Evolutionary conservation across 2,888 invertebrate genomes (phyloP).

Genomic region (Autographa gamma): DNA sequence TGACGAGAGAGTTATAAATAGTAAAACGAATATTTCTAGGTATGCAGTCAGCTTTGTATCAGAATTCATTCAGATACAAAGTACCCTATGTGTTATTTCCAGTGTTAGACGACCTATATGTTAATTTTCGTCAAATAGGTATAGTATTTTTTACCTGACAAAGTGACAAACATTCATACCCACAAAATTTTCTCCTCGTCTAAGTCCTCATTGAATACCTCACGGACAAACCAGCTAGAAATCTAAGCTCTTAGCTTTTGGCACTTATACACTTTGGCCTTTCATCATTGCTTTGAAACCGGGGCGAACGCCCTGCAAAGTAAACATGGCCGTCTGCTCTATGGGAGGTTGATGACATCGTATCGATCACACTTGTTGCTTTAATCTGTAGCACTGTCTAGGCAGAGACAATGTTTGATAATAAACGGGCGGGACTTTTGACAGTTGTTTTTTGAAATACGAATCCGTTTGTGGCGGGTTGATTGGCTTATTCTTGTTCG

Average conservation of each 20-base stretch:
- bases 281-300: constrained; percentile 26
- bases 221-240: constrained; percentile 9
- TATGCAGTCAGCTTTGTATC: too few relatives aligned
- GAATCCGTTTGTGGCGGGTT: neutral
- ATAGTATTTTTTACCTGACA: too few relatives aligned
- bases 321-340: constrained; percentile 45
- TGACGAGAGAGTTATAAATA: too few relatives aligned
- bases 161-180: too few relatives aligned
- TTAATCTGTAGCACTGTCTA: constrained; percentile 11
- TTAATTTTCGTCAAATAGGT: too few relatives aligned
- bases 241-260: constrained; percentile 18
- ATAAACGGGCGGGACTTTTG: constrained; percentile 5
- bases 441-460: constrained; percentile 1
- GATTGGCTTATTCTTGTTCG: neutral
- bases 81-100: too few relatives aligned
- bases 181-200: neutral
- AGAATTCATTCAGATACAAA: too few relatives aligned
- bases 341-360: constrained; percentile 45
- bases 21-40: too few relatives aligned
- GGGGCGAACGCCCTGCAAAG: constrained; percentile 34
- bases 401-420: constrained; percentile 6
- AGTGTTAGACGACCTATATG: too few relatives aligned
- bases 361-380: constrained; percentile 56
- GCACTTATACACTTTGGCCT: constrained; percentile 29
- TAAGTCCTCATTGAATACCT: neutral